Conservation (phyloP, 2,888 invertebrate species). For the Callinectes sapidus region DNA sequence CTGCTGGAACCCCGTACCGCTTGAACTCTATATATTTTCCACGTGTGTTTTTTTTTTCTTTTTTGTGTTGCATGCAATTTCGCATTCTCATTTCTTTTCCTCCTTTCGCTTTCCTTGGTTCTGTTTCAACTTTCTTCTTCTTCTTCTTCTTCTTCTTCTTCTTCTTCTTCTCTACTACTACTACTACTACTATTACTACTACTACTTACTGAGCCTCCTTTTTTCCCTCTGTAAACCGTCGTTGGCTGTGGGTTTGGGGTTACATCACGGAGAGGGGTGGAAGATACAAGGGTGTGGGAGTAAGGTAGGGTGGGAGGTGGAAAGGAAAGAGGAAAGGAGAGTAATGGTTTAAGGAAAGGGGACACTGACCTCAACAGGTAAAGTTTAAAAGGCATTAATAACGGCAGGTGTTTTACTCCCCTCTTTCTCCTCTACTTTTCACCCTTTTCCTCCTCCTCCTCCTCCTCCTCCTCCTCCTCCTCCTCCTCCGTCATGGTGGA, state of each 20-base stretch:
- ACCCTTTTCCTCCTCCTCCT: neutral
- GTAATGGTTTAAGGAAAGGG: conserved; percentile 33
- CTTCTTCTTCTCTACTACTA: neutral
- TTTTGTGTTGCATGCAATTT: neutral
- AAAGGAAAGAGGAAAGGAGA: conserved; percentile 2
- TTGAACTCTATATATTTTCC: conserved; percentile 8
- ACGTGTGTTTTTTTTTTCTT: neutral
- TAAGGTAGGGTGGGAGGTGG: neutral
- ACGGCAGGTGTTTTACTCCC: conserved; percentile 52
- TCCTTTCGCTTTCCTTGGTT: neutral
- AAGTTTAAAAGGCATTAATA: conserved; percentile 57
- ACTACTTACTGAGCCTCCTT: neutral
- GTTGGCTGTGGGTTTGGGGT: neutral
- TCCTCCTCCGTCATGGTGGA: conserved; percentile 43
- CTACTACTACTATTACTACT: no score
- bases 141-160: neutral
- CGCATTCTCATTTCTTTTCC: neutral
- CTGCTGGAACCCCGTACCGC: neutral
- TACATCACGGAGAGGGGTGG: neutral
- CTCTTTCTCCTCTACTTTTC: conserved; percentile 12
- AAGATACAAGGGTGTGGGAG: neutral
- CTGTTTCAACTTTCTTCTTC: neutral
- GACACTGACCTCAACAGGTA: conserved; percentile 47
- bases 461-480: neutral
- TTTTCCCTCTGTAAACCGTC: neutral